These are phyloP conservation scores for Cydia strobilella DNA, from an alignment of 1,140 invertebrate species.

Conservation along the genomic window DNA sequence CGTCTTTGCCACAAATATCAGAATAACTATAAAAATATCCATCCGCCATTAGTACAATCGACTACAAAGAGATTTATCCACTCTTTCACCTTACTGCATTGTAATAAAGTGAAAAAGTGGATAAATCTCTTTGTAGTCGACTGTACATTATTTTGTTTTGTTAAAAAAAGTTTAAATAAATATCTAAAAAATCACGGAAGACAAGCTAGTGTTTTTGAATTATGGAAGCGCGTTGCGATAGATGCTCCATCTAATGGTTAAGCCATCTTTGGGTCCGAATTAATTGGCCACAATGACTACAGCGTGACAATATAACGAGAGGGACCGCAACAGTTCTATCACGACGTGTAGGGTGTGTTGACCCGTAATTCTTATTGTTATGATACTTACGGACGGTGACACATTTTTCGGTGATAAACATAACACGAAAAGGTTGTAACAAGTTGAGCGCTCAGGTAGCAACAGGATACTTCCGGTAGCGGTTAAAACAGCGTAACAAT, in stretches of 20 bases:
- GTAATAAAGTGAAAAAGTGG: too few relatives aligned
- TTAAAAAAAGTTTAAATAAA: too few relatives aligned
- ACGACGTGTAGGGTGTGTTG: constrained; percentile 19
- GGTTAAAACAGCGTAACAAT: constrained; percentile 1
- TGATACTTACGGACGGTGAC: neutral
- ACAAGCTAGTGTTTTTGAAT: neutral
- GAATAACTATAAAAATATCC: too few relatives aligned
- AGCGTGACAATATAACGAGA: constrained; percentile 27
- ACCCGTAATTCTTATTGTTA: constrained; percentile 29
- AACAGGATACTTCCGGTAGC: neutral
- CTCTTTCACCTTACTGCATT: too few relatives aligned
- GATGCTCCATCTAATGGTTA: neutral
- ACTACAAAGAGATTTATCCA: too few relatives aligned
- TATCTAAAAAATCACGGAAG: too few relatives aligned
- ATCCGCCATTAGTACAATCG: too few relatives aligned
- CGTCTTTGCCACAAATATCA: too few relatives aligned
- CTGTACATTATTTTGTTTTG: too few relatives aligned
- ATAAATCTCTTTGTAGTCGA: too few relatives aligned
- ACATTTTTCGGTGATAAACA: too few relatives aligned
- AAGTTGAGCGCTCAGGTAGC: neutral
- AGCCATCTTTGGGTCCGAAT: constrained; percentile 3
- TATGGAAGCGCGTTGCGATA: neutral
- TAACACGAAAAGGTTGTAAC: neutral
- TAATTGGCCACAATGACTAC: constrained; percentile 30
- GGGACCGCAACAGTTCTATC: constrained; percentile 14